These are phyloP conservation scores for Rhinogobius similis DNA, from an alignment of 2,113 vertebrate genomes.

Conservation along the genomic window DNA sequence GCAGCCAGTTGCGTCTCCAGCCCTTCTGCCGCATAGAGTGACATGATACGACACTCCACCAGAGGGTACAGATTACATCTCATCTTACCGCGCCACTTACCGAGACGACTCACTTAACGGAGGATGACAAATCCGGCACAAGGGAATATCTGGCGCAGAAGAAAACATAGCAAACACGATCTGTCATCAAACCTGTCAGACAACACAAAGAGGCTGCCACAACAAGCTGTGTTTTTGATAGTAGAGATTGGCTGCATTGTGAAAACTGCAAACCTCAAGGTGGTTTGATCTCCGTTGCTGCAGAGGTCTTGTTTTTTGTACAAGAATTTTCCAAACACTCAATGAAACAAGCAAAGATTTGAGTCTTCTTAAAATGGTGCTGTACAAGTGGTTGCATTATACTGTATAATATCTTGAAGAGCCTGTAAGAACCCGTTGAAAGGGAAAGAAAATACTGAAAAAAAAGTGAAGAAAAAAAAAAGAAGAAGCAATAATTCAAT, in stretches of 20 bases:
- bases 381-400: conserved; percentile 23
- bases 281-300: conserved; percentile 18
- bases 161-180: conserved; percentile 55
- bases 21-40: conserved; percentile 21
- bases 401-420: background rate
- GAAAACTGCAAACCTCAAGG: conserved; percentile 25
- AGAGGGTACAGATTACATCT: conserved; percentile 58
- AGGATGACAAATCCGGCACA: conserved; percentile 53
- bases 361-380: background rate
- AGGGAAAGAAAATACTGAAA: background rate
- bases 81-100: conserved; percentile 37
- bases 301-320: background rate
- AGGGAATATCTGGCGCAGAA: conserved; percentile 42
- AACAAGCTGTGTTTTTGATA: conserved; percentile 52
- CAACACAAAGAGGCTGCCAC: conserved; percentile 52
- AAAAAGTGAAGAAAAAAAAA: background rate
- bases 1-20: conserved; percentile 50
- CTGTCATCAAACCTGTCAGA: conserved; percentile 69
- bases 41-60: conserved; percentile 40
- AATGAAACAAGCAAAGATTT: background rate
- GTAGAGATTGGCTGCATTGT: conserved; percentile 26
- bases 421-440: background rate
- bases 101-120: conserved; percentile 59
- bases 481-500: conserved; percentile 27
- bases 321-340: conserved; percentile 16